Evolutionary conservation across 2,113 vertebrate genomes (phyloP).

Genomic region (Silurus asotus): DNA sequence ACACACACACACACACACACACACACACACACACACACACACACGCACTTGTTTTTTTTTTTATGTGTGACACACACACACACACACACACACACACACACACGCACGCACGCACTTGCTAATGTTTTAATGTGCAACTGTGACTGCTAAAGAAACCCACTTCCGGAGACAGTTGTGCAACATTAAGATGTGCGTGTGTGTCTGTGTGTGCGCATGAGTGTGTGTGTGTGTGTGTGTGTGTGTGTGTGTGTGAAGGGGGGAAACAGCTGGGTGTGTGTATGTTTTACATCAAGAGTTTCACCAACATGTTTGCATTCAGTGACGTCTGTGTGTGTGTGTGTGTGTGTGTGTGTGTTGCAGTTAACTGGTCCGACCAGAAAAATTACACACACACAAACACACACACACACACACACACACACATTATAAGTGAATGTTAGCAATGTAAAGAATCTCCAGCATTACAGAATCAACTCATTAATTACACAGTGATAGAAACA

Average conservation of each 20-base stretch:
- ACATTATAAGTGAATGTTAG: background rate
- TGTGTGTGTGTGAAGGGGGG: background rate
- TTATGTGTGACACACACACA: background rate
- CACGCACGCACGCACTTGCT: too few relatives aligned
- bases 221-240: background rate
- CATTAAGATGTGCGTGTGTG: background rate
- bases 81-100: background rate
- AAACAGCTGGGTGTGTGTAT: background rate
- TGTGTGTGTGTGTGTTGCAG: background rate
- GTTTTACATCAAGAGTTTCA: too few relatives aligned
- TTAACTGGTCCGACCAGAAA: background rate
- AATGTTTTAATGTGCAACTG: background rate
- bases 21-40: background rate
- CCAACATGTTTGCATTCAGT: too few relatives aligned
- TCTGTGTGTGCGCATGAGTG: background rate
- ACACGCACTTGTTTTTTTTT: too few relatives aligned
- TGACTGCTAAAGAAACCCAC: background rate
- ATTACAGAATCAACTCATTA: background rate
- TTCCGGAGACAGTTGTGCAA: conserved; percentile 17
- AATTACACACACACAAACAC: background rate
- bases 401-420: too few relatives aligned
- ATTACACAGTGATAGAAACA: background rate
- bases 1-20: background rate
- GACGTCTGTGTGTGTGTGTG: background rate
- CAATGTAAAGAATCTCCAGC: background rate